Evolutionary conservation across 2,888 invertebrate genomes (phyloP).

Genomic region (Coecobrya sp.): DNA sequence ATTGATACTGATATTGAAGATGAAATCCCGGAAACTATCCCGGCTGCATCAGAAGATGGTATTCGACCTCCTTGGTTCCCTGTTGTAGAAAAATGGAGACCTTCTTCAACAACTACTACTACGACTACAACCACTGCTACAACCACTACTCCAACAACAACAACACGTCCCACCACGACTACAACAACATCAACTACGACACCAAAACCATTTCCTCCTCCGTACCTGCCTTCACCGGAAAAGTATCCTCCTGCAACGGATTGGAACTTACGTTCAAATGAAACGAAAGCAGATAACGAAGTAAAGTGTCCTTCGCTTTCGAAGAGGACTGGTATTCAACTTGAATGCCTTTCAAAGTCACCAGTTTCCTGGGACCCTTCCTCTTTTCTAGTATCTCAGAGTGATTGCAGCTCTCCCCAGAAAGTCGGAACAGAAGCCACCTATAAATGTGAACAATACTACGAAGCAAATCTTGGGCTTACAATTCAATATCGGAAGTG

Average conservation of each 20-base stretch:
- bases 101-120: conserved; percentile 3
- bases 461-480: conserved; percentile 81
- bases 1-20: background rate
- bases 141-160: conserved; percentile 11
- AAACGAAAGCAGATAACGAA: background rate
- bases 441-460: conserved; percentile 83
- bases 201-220: background rate
- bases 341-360: conserved; percentile 77
- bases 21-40: background rate
- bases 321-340: conserved; percentile 57
- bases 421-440: conserved; percentile 82
- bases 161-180: background rate
- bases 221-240: background rate
- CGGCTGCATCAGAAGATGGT: background rate
- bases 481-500: conserved; percentile 82
- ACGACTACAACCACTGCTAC: conserved; percentile 43
- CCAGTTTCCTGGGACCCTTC: conserved; percentile 61
- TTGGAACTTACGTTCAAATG: conserved; percentile 12
- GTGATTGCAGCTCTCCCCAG: conserved; percentile 65
- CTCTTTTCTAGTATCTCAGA: conserved; percentile 55
- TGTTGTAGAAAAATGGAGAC: background rate
- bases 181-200: conserved; percentile 50
- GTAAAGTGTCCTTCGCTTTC: conserved; percentile 69
- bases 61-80: background rate
- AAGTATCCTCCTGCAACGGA: background rate